Conservation (phyloP, 1,140 invertebrate species). For the Cydia pomonella region DNA sequence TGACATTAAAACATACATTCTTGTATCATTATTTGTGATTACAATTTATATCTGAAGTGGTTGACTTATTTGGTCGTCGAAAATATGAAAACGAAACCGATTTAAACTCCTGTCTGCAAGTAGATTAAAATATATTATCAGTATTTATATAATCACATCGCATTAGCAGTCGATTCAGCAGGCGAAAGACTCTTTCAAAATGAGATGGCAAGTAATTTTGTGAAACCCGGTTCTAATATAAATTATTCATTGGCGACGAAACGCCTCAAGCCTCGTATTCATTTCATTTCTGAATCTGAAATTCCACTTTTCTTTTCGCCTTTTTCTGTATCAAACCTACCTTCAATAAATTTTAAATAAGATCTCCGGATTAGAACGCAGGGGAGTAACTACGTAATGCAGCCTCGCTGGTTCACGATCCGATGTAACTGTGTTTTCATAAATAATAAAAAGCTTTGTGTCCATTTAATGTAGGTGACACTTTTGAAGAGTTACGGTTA, state of each 20-base stretch:
- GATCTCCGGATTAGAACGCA: constrained; percentile 62
- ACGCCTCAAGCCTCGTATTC: constrained; percentile 74
- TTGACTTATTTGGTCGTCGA: no score
- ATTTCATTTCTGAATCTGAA: constrained; percentile 79
- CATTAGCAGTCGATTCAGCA: constrained; percentile 26
- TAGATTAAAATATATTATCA: not conserved
- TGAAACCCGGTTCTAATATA: constrained; percentile 75
- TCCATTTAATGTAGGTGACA: not conserved
- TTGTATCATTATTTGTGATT: no score
- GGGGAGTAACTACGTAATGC: constrained; percentile 36
- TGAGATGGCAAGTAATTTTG: constrained; percentile 75
- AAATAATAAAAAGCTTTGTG: constrained; percentile 17
- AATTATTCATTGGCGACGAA: constrained; percentile 78
- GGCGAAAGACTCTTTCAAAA: constrained; percentile 63
- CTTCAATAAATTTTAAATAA: constrained; percentile 76
- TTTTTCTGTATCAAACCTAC: constrained; percentile 68
- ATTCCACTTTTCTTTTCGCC: constrained; percentile 64
- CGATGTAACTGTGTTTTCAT: constrained; percentile 14
- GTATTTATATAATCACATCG: constrained; percentile 21
- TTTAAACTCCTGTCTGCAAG: not conserved
- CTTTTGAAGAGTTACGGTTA: not conserved
- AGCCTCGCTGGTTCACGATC: not conserved
- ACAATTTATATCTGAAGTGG: no score
- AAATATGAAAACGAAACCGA: no score
- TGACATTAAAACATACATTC: no score